Evolutionary conservation across 1,140 invertebrate genomes (phyloP), one percentile per base, ranked within the genome.

Genomic region (Neocloeon triangulifer): DNA sequence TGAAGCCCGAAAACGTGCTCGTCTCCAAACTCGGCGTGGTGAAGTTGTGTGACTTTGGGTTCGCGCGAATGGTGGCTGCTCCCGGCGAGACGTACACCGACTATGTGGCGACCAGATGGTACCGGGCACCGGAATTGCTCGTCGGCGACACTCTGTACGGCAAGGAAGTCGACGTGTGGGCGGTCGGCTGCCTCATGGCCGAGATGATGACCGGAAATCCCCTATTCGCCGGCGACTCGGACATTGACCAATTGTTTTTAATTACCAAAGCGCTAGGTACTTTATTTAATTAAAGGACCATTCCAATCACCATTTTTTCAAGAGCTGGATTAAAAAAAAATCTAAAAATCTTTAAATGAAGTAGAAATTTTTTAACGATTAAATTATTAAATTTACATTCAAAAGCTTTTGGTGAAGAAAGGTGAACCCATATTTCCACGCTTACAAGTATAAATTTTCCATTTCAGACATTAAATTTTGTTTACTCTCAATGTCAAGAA

Each of bases 1-100:
- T 88, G 6, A 91, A 91, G 47, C 81, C 82, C n/a, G 82, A 88
- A 49, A 91, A 91, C 47, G 69, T 91, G 9, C 53, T 88, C 16
- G 71, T 88, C 0, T 82, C 78, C 15, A 64, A 67, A 32, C 56
- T 62, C 19, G 79, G 80, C 0, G 68, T 86, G 2, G 69, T 88
- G 4, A 88, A 89, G 52, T 53, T 88, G 4, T 86, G 81, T 51
- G 81, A 88, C 53, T 81, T 88, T 45, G 81, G 81, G 2, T 86
- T 88, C 50, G 80, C 81, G 1, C 53, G 81, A 21, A 55, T 71
- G 9, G 47, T 72, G 16, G 59, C 59, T 1, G 59, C 63, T 0
- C 59, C 66, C 1, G 69, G 69, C 1, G 73, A 78, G 40, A 63
- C 66, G 1, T 77, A 69, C 47, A 82, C 76, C 1, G 76, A 80